Base-by-base conservation (phyloP, 2,113 vertebrate genomes). In the Hydrolagus affinis region DNA sequence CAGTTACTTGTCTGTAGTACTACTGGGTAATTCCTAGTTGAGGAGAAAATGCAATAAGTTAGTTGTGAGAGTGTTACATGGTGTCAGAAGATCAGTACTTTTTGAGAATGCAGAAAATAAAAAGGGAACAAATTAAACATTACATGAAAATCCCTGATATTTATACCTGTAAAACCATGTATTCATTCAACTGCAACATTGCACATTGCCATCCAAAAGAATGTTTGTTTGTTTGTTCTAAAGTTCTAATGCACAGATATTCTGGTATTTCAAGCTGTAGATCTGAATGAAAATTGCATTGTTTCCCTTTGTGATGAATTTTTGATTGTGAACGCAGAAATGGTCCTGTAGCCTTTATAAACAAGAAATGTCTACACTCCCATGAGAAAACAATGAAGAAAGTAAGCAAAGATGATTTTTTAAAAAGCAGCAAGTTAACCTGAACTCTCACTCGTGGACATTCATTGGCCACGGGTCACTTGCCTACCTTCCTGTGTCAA, bases 1-100 rank as follows among this genome's bases (percentile, higher is more conserved):
- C 25, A 68, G 17, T 64, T 83, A 83, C 78, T 83, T 83, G 78
- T 83, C 78, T 21, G 78, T 83, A 28, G 78, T 83, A 32, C 78
- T 83, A 62, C 78, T 83, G 78, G 78, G 78, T 32, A 83, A 66
- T 68, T 83, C 78, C 78, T 83, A 21, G 9, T 32, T 12, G 62
- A 66, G 62, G 64, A 66, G 57, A 62, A 83, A 72, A 72, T 28
- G 44, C 44, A 44, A 72, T 28, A 83, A 66, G 30, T 83, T 15
- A 80, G n/a, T 15, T 9, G 23, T 17, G 14, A 73, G 10, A 57
- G 11, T 14, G 76, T 62, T 62, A 74, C 25, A 66, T 9, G 30
- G 8, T 64, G 30, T 15, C 25, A 66, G 28, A 83, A 60, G 62
- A 15, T 15, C 14, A 30, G 12, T 30, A 83, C 30, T 83, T 66